Conservation (phyloP, 2,797 vertebrate genomes). For the Crotalus adamanteus region DNA sequence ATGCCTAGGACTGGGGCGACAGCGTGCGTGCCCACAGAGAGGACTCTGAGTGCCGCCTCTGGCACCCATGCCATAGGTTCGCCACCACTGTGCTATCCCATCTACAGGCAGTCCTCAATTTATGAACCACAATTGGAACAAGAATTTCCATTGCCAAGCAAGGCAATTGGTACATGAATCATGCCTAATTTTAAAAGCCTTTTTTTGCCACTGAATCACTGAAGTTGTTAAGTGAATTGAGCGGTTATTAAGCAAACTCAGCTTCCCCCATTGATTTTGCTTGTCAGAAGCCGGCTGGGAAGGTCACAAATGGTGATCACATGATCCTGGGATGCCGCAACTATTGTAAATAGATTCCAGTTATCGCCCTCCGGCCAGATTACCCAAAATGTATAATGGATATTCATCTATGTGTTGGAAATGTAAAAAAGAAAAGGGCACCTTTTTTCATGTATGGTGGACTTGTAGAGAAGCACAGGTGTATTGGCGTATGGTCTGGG, state of each 20-base stretch:
- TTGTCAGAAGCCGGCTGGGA: not conserved
- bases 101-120: not conserved
- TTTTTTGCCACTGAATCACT: not conserved
- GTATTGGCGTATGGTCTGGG: too few relatives aligned
- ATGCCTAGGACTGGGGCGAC: too few relatives aligned
- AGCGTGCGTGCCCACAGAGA: too few relatives aligned
- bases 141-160: not conserved
- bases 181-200: not conserved
- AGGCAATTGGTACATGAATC: not conserved
- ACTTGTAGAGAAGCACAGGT: too few relatives aligned
- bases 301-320: not conserved
- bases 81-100: not conserved
- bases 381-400: too few relatives aligned
- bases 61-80: too few relatives aligned
- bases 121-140: not conserved
- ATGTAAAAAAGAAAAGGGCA: too few relatives aligned
- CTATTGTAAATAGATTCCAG: not conserved
- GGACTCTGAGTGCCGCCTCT: too few relatives aligned
- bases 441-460: too few relatives aligned
- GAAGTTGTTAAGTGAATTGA: not conserved
- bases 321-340: not conserved
- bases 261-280: not conserved
- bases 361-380: not conserved
- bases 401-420: too few relatives aligned
- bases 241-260: not conserved